Conservation (phyloP, 2,113 vertebrate genomes). For the Varanus salvator region DNA sequence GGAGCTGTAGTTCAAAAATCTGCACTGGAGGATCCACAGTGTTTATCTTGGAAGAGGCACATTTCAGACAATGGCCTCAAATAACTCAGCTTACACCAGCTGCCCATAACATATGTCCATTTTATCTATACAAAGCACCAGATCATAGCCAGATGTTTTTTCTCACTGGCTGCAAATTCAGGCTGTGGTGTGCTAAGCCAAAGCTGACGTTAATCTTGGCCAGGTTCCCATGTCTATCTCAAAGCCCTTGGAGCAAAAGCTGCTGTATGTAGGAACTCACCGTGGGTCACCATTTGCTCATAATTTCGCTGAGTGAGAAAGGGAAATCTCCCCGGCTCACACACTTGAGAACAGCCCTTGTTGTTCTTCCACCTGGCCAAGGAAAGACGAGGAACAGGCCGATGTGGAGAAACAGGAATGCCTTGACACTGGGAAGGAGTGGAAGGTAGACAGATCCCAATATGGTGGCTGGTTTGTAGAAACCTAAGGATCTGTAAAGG, state of each 20-base stretch:
- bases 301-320: constrained; percentile 47
- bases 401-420: background rate
- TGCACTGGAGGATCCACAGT: background rate
- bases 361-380: background rate
- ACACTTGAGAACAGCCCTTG: background rate
- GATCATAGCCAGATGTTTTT: constrained; percentile 43
- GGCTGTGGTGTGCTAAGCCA: constrained; percentile 41
- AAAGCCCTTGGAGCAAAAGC: constrained; percentile 31
- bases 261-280: background rate
- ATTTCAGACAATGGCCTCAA: constrained; percentile 34
- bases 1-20: too few relatives aligned
- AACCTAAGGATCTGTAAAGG: background rate
- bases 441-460: background rate
- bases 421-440: background rate
- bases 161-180: constrained; percentile 18
- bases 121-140: constrained; percentile 23
- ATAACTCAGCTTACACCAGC: constrained; percentile 36
- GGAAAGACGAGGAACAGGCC: background rate
- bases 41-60: constrained; percentile 2
- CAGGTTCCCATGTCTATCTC: constrained; percentile 41
- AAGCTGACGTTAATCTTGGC: constrained; percentile 44
- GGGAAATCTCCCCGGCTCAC: too few relatives aligned
- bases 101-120: background rate
- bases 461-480: background rate
- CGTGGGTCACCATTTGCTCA: background rate